These are phyloP conservation scores for Molossus molossus DNA, from an alignment of 2,797 vertebrate species.

Conservation along the genomic window DNA sequence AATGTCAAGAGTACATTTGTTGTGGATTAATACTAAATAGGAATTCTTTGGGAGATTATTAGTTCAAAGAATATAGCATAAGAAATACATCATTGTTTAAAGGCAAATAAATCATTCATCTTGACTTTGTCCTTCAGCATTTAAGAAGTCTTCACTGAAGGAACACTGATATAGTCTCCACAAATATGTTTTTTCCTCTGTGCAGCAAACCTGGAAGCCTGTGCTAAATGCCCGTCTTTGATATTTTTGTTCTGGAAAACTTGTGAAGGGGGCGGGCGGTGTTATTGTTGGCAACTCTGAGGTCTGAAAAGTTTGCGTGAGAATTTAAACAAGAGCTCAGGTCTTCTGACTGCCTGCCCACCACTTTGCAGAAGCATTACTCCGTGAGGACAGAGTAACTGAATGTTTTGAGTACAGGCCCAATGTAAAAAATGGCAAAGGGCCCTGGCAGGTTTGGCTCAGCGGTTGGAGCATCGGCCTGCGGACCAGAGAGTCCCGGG, in stretches of 20 bases:
- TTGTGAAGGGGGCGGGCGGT: neutral
- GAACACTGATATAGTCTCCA: neutral
- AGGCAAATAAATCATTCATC: neutral
- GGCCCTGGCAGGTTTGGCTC: too few relatives aligned
- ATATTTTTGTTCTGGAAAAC: neutral
- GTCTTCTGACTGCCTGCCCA: neutral
- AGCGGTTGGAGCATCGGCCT: too few relatives aligned
- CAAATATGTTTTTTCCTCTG: neutral
- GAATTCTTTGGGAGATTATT: neutral
- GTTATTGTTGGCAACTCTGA: neutral
- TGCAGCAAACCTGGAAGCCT: neutral
- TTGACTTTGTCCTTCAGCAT: neutral
- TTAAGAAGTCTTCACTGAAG: neutral
- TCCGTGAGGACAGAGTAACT: neutral
- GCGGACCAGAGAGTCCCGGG: too few relatives aligned
- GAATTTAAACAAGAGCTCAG: neutral
- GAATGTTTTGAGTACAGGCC: neutral
- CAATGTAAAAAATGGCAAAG: neutral
- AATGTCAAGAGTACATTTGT: neutral
- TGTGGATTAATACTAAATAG: constrained; percentile 17
- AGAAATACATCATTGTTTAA: neutral
- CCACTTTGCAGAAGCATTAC: neutral
- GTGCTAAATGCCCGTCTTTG: neutral
- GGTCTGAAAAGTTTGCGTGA: neutral
- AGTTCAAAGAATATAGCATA: neutral